phyloP scores from a whole-genome alignment of 2,113 vertebrate species.

The Strix uralensis region DNA sequence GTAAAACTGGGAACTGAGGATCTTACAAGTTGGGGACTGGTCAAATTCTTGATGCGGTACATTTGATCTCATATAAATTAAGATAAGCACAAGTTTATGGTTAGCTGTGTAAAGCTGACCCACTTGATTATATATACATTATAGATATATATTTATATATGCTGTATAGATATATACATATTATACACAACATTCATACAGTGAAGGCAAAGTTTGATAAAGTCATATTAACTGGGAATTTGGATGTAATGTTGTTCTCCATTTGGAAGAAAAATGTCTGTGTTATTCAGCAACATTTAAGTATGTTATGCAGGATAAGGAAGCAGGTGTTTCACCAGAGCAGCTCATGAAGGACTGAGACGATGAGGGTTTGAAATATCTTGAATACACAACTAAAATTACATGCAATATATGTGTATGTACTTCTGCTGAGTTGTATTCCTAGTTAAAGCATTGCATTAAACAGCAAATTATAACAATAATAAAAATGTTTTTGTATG shows the following conservation, averaged over 20 bases:
- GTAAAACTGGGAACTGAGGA: not conserved
- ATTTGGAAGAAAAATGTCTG: not conserved
- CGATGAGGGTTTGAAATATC: not conserved
- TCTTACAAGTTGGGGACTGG: not conserved
- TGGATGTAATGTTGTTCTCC: not conserved
- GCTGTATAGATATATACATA: conserved; percentile 39
- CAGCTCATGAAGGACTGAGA: not conserved
- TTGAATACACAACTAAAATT: conserved; percentile 28
- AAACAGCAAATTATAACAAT: conserved; percentile 48
- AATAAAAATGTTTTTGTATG: conserved; percentile 53
- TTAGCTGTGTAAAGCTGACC: conserved; percentile 47
- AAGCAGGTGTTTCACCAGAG: conserved; percentile 3
- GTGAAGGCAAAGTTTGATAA: conserved; percentile 21
- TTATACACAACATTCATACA: conserved; percentile 28
- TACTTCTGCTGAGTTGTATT: conserved; percentile 51
- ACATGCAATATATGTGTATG: conserved; percentile 46
- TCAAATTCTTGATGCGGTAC: conserved; percentile 40
- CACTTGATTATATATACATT: conserved; percentile 46
- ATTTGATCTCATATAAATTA: conserved; percentile 57
- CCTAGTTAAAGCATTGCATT: conserved; percentile 51
- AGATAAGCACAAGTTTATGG: conserved; percentile 63
- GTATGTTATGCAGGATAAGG: not conserved
- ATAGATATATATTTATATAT: conserved; percentile 70
- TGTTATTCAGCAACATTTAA: not conserved
- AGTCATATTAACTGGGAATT: conserved; percentile 24